Percentiles rank a stretch among this genome's conserved stretches.
Evolutionary conservation across 1,140 invertebrate genomes (phyloP).

Genomic region (Drosophila serrata): DNA sequence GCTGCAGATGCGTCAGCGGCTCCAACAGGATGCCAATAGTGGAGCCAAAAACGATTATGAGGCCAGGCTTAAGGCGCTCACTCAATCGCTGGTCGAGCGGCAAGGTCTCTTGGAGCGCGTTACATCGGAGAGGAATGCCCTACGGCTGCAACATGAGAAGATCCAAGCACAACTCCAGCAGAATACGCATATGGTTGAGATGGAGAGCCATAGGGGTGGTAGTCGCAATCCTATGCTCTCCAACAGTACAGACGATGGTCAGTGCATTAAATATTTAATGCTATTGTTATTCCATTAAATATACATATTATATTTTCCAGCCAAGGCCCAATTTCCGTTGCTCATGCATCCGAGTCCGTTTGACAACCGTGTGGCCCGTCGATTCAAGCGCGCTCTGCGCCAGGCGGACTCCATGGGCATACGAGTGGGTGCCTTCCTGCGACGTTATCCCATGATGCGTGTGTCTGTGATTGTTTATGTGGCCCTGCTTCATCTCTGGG

Average conservation of each 20-base stretch:
- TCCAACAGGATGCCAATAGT: conserved; percentile 47
- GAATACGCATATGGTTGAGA: conserved; percentile 49
- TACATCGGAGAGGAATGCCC: conserved; percentile 92
- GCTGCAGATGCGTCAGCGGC: conserved; percentile 59
- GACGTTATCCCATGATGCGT: conserved; percentile 92
- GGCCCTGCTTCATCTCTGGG: conserved; percentile 78
- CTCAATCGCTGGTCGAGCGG: conserved; percentile 93
- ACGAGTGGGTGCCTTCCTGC: conserved; percentile 91
- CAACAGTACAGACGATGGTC: conserved; percentile 89
- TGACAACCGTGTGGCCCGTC: conserved; percentile 91
- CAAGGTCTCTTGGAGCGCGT: conserved; percentile 92
- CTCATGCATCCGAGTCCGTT: conserved; percentile 92
- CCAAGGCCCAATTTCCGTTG: conserved; percentile 89
- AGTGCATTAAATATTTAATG: background rate
- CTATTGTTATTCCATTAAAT: background rate
- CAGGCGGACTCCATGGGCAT: conserved; percentile 91
- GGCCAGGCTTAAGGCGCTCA: conserved; percentile 89
- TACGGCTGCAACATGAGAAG: conserved; percentile 92
- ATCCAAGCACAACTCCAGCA: conserved; percentile 87
- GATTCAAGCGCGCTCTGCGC: conserved; percentile 92
- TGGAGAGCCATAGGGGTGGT: conserved; percentile 59
- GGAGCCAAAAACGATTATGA: conserved; percentile 87
- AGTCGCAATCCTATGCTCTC: conserved; percentile 85
- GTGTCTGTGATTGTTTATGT: conserved; percentile 91
- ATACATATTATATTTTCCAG: conserved; percentile 24